Conservation (phyloP, 2,888 invertebrate genomes). For the Seira musarum region DNA sequence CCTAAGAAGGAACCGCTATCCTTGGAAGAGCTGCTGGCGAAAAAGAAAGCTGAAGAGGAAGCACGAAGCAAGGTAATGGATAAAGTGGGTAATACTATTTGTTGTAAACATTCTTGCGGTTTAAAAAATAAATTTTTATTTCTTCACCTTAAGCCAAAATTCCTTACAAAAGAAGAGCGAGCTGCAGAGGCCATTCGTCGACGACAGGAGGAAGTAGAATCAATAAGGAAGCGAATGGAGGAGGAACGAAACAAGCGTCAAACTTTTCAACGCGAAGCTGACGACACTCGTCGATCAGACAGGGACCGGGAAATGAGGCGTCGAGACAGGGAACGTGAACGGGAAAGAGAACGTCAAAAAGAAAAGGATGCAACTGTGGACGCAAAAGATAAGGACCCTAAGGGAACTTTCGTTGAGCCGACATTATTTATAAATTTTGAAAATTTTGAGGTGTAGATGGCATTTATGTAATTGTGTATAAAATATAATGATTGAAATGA, state of each 20-base stretch:
- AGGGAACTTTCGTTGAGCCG: too few relatives aligned
- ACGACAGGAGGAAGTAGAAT: slow-evolving; percentile 91
- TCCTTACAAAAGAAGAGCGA: slow-evolving; percentile 96
- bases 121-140: slow-evolving; percentile 13
- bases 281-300: slow-evolving; percentile 67
- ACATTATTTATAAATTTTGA: too few relatives aligned
- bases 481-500: too few relatives aligned
- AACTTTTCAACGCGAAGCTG: slow-evolving; percentile 73
- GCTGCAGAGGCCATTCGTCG: slow-evolving; percentile 90
- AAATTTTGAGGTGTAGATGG: too few relatives aligned
- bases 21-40: slow-evolving; percentile 93
- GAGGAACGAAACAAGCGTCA: slow-evolving; percentile 79
- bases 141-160: slow-evolving; percentile 82
- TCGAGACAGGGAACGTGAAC: slow-evolving; percentile 71
- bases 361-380: slow-evolving; percentile 37
- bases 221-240: slow-evolving; percentile 81
- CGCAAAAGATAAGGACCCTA: slow-evolving; percentile 18
- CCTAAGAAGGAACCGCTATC: slow-evolving; percentile 89
- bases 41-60: slow-evolving; percentile 96
- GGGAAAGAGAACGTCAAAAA: slow-evolving; percentile 71
- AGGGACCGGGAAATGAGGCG: slow-evolving; percentile 69
- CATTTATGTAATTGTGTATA: too few relatives aligned
- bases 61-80: slow-evolving; percentile 90
- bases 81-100: slow-evolving; percentile 9
- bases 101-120: background rate